phyloP scores from a whole-genome alignment of 2,888 invertebrate species.

The Phoenoteleia sp. region DNA sequence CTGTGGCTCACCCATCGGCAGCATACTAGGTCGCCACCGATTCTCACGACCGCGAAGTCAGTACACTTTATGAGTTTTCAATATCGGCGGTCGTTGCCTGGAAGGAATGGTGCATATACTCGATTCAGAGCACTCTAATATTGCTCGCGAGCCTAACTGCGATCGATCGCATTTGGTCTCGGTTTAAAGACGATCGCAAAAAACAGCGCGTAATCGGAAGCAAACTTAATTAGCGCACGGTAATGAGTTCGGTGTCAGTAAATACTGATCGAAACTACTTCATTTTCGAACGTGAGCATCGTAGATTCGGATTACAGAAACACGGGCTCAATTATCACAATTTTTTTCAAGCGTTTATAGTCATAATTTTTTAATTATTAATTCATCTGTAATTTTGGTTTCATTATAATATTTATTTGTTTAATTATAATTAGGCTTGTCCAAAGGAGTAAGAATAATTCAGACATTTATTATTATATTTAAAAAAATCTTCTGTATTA shows the following conservation, averaged over 20 bases:
- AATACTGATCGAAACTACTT: too few relatives aligned
- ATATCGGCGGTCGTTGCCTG: conserved; percentile 73
- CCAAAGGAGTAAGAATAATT: too few relatives aligned
- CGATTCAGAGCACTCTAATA: conserved; percentile 50
- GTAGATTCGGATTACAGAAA: too few relatives aligned
- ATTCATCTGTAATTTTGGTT: too few relatives aligned
- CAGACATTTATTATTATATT: too few relatives aligned
- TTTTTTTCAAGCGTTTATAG: too few relatives aligned
- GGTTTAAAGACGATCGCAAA: conserved; percentile 34
- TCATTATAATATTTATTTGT: too few relatives aligned
- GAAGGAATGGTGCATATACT: conserved; percentile 61
- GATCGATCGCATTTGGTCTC: conserved; percentile 58
- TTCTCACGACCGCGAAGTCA: conserved; percentile 71
- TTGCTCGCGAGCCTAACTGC: conserved; percentile 46
- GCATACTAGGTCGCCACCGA: conserved; percentile 72
- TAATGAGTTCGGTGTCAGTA: not conserved
- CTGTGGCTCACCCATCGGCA: conserved; percentile 71
- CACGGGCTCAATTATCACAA: too few relatives aligned
- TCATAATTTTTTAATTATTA: too few relatives aligned
- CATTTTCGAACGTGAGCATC: too few relatives aligned
- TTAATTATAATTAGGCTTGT: too few relatives aligned
- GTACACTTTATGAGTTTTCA: conserved; percentile 73
- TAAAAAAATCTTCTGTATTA: too few relatives aligned
- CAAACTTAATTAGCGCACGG: not conserved
- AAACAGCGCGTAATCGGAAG: not conserved